Base-by-base conservation (phyloP, 2,113 vertebrate species). In the Rhadina sibilatrix region DNA sequence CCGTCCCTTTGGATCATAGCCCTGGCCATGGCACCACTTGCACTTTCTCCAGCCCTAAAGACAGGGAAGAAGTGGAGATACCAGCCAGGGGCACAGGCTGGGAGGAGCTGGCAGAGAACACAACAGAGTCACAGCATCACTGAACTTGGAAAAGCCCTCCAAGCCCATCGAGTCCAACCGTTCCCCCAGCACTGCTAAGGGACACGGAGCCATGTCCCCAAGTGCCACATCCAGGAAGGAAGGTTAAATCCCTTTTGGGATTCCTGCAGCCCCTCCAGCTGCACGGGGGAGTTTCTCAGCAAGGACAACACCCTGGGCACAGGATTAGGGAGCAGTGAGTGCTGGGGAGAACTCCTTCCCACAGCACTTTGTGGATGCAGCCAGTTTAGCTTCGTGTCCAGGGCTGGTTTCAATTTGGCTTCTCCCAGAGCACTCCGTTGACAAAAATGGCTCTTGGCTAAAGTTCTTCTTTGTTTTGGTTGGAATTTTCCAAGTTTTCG, bases 361-460 rank as follows among this genome's bases (percentile, higher is more conserved):
- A 49, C 87, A 72, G 79, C 46, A 7, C 71, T 92, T 46, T 23
- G 82, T 46, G 92, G 79, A 65, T 66, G 76, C 2, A 77, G 54
- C 56, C 60, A 28, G 63, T 70, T 90, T 1, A 90, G 80, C 60
- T 95, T 42, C 38, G 76, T 49, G 79, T 57, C 76, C 49, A 80
- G 79, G 64, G n/a, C 82, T 94, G 94, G 42, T 89, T 96, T 92
- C 83, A 96, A 92, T 93, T 92, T 93, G 65, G 63, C 37, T 83
- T 50, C 85, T 92, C 47, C 31, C 69, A 72, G 56, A 93, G 69
- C 7, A 1, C 63, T 95, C 78, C 27, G 15, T 65, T 71, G 93
- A 94, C 95, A 88, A 93, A 96, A 96, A 94, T 68, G 93, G 52
- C 90, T 96, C 83, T 81, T 90, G 93, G 92, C 88, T 88, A 49